Percentiles rank a stretch among this genome's conserved stretches.
These are phyloP conservation scores for Vespertilio murinus DNA, from an alignment of 2,797 vertebrate genomes.

Conservation along the genomic window DNA sequence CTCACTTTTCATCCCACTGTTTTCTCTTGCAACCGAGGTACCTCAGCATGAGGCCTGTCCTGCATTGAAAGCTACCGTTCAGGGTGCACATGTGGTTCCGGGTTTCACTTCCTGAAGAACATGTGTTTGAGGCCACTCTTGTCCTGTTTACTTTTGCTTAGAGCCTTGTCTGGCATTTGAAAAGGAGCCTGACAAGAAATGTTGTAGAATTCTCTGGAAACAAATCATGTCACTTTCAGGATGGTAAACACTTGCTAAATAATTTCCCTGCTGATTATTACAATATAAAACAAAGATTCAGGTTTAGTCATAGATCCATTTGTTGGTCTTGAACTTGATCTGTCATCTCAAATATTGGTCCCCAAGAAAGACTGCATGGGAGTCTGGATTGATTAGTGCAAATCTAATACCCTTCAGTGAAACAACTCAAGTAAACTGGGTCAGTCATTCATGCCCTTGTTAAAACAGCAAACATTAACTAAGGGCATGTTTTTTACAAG, in stretches of 20 bases:
- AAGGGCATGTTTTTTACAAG: neutral
- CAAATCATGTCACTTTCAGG: neutral
- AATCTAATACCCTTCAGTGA: neutral
- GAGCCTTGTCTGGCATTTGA: neutral
- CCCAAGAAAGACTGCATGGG: neutral
- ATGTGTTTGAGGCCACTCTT: constrained; percentile 10
- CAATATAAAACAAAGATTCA: neutral
- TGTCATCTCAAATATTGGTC: neutral
- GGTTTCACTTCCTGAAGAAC: constrained; percentile 47
- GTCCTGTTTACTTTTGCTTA: constrained; percentile 33
- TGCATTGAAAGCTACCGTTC: neutral
- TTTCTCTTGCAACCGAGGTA: neutral
- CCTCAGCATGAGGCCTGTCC: neutral
- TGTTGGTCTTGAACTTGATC: neutral
- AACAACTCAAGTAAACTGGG: neutral
- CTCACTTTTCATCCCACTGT: neutral
- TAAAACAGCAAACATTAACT: constrained; percentile 9
- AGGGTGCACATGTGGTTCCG: neutral
- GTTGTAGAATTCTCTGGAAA: neutral
- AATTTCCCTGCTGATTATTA: neutral
- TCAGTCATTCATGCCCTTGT: neutral
- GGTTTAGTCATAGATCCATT: neutral
- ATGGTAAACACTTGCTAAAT: neutral
- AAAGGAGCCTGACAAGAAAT: neutral
- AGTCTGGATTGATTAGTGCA: neutral